phyloP scores from a whole-genome alignment of 2,888 invertebrate genomes.

The Drosophila conformis region DNA sequence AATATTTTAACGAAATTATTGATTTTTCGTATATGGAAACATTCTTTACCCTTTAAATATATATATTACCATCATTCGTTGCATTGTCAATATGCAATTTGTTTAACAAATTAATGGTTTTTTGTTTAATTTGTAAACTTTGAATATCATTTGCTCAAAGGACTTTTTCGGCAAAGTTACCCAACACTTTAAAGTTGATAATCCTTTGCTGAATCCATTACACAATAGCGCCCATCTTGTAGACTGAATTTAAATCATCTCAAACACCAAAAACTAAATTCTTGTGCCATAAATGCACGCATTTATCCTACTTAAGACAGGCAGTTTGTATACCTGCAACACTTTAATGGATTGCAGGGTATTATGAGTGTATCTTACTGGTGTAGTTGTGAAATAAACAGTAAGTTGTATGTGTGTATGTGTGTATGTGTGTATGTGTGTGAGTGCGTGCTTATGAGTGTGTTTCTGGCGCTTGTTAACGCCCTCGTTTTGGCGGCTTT shows the following conservation, averaged over 20 bases:
- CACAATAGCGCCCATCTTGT: background rate
- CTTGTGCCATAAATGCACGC: too few relatives aligned
- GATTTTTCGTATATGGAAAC: background rate
- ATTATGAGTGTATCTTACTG: slow-evolving; percentile 43
- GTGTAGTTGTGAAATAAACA: slow-evolving; percentile 70
- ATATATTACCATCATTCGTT: background rate
- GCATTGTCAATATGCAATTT: background rate
- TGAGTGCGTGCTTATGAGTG: slow-evolving; percentile 36
- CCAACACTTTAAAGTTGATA: background rate
- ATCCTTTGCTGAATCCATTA: too few relatives aligned
- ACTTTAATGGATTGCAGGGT: slow-evolving; percentile 37
- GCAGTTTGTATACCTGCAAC: slow-evolving; percentile 14
- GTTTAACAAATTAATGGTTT: slow-evolving; percentile 3
- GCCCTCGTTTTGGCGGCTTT: slow-evolving; percentile 78
- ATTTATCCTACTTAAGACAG: background rate
- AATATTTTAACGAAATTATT: background rate
- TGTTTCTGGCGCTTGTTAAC: slow-evolving; percentile 78
- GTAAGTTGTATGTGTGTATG: slow-evolving; percentile 46
- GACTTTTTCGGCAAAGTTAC: background rate
- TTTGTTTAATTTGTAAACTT: background rate
- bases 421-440: slow-evolving; percentile 33
- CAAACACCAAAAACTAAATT: background rate
- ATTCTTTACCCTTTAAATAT: background rate
- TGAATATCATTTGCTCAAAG: background rate
- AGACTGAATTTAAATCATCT: background rate